These are phyloP conservation scores for Sitta europaea DNA, from an alignment of 2,113 vertebrate species.

Conservation along the genomic window DNA sequence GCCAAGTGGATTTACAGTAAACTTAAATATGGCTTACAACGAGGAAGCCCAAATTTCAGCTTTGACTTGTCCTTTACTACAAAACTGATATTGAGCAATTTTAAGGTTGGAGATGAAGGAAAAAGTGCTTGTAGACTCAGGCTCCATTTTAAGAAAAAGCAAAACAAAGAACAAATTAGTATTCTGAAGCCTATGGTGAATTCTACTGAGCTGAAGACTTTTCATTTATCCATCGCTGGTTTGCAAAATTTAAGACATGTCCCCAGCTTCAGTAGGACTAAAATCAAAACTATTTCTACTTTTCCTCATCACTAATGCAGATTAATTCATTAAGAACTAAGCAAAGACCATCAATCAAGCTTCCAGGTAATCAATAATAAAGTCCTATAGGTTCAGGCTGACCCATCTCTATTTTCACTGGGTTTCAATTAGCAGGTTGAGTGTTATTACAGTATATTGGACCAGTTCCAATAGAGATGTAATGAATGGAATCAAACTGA, in stretches of 20 bases:
- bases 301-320: conserved; percentile 15
- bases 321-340: conserved; percentile 41
- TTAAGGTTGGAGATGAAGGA: neutral
- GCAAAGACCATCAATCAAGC: conserved; percentile 31
- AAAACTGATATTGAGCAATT: neutral
- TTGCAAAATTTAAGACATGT: neutral
- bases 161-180: neutral
- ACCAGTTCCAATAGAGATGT: neutral
- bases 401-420: conserved; percentile 5
- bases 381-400: neutral
- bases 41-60: neutral
- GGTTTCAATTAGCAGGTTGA: conserved; percentile 2
- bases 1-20: neutral
- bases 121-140: neutral
- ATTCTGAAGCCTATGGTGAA: neutral
- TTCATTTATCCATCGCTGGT: neutral
- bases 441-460: neutral
- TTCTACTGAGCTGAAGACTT: neutral
- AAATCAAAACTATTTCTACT: conserved; percentile 34
- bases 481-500: conserved; percentile 31
- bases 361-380: conserved; percentile 33
- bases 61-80: neutral
- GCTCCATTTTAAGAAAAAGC: neutral
- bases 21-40: neutral
- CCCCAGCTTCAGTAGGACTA: neutral